Evolutionary conservation across 2,797 vertebrate species (phyloP), one percentile per base, ranked within the genome.

Genomic region (Leptatherina wallacei): DNA sequence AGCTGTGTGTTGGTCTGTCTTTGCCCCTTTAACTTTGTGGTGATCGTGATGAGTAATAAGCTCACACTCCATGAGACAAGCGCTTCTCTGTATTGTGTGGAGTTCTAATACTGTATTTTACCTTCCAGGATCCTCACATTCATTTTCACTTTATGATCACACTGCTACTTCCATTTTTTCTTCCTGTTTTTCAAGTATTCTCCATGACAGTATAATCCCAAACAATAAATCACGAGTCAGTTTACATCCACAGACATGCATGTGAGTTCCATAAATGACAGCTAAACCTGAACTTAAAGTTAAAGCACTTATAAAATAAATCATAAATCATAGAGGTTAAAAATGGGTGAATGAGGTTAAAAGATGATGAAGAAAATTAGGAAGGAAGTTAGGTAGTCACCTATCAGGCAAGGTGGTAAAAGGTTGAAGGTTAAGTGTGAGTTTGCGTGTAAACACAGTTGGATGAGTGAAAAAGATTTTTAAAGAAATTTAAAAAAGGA

Each of bases 281-380:
- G 22, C 30, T 42, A 60, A 71, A 52, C 20, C 24, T 66, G 55
- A 68, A 38, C 7, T n/a, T 29, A 12, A 54, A 67, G 27, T 30
- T 29, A 2, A 65, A 33, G 47, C 13, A 44, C 22, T 10, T n/a
- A 40, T 69, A 42, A 68, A 71, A 32, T 35, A 61, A 18, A 49
- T 11, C 9, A 61, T n/a, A 58, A 27, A 52, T 80, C 40, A 62
- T n/a, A 16, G 40, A 69, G 29, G 13, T 3, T 18, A 60, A 38
- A 62, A 47, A 65, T 70, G n/a, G 64, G 51, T 49, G 20, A 40
- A 33, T 30, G 24, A 65, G 65, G 54, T 78, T 35, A 68, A 49
- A 84, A 47, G 2, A 18, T 35, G 14, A 68, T 52, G 14, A 64
- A 33, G 40, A 20, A 61, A 69, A 82, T 65, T 51, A 65, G 36